Evolutionary conservation across 2,888 invertebrate species (phyloP).

Genomic region (Emmelina monodactyla): DNA sequence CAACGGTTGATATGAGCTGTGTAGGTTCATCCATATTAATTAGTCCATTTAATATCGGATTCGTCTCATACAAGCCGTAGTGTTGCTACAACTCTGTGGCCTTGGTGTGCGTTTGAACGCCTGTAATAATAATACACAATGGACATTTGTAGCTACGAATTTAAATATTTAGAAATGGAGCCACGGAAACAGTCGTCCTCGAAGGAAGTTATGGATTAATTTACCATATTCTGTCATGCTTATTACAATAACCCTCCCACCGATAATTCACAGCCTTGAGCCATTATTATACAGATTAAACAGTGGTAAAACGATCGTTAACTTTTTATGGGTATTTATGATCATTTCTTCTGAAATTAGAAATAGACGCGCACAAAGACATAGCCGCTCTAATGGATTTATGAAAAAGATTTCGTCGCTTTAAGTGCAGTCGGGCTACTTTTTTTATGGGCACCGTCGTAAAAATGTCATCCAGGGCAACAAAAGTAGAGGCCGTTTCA

Average conservation of each 20-base stretch:
- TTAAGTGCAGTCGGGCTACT: slow-evolving; percentile 34
- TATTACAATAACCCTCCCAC: slow-evolving; percentile 23
- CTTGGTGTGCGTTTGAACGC: too few relatives aligned
- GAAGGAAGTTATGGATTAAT: too few relatives aligned
- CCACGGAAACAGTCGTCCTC: too few relatives aligned
- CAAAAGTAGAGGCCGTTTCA: slow-evolving; percentile 20
- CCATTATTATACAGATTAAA: slow-evolving; percentile 53
- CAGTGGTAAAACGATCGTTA: slow-evolving; percentile 56
- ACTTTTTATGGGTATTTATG: slow-evolving; percentile 48
- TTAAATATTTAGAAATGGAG: too few relatives aligned
- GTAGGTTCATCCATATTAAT: too few relatives aligned
- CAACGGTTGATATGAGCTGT: too few relatives aligned
- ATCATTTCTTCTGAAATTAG: slow-evolving; percentile 48
- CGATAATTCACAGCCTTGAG: slow-evolving; percentile 34
- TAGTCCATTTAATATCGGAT: too few relatives aligned
- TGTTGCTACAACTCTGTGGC: too few relatives aligned
- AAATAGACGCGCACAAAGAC: slow-evolving; percentile 42
- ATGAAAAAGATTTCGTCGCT: slow-evolving; percentile 31
- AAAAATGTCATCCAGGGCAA: slow-evolving; percentile 46
- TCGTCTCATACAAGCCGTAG: too few relatives aligned
- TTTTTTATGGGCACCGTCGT: slow-evolving; percentile 48
- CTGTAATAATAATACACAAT: too few relatives aligned
- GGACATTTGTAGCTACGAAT: too few relatives aligned
- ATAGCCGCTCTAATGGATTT: slow-evolving; percentile 37
- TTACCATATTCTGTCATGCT: too few relatives aligned